Conservation (phyloP, 1,140 invertebrate species). For the Bombus sibiricus region DNA sequence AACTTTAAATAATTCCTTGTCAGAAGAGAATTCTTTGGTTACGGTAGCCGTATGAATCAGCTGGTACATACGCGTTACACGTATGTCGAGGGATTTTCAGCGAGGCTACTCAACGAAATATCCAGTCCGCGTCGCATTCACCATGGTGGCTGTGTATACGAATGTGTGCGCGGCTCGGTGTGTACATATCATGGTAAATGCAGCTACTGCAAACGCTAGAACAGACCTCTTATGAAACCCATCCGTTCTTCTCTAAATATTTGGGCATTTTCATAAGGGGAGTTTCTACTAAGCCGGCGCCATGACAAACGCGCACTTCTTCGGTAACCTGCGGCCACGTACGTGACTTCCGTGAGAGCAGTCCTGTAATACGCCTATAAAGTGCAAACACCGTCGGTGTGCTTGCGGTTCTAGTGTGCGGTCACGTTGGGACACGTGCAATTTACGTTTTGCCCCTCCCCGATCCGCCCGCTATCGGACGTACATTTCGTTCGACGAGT, state of each 20-base stretch:
- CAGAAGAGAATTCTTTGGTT: constrained; percentile 32
- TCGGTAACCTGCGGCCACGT: constrained; percentile 18
- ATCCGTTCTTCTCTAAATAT: constrained; percentile 61
- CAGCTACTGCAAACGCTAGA: constrained; percentile 27
- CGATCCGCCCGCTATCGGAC: neutral
- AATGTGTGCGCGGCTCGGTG: constrained; percentile 3
- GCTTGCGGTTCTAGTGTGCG: constrained; percentile 10
- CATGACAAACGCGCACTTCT: constrained; percentile 45
- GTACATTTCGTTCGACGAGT: constrained; percentile 15
- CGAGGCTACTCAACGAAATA: constrained; percentile 36
- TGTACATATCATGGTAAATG: constrained; percentile 43
- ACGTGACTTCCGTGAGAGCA: constrained; percentile 51
- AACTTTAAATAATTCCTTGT: constrained; percentile 39
- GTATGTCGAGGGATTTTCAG: constrained; percentile 27
- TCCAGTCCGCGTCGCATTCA: constrained; percentile 30
- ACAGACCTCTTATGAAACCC: constrained; percentile 54
- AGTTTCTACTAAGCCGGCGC: neutral
- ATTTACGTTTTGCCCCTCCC: constrained; percentile 38
- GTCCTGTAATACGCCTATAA: constrained; percentile 61
- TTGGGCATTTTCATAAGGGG: constrained; percentile 61
- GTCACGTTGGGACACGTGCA: constrained; percentile 22
- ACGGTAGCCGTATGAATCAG: neutral
- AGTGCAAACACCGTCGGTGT: constrained; percentile 16
- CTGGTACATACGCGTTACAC: neutral
- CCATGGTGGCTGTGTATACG: neutral